phyloP scores from a whole-genome alignment of 2,113 vertebrate species.

The Alethe castanea region DNA sequence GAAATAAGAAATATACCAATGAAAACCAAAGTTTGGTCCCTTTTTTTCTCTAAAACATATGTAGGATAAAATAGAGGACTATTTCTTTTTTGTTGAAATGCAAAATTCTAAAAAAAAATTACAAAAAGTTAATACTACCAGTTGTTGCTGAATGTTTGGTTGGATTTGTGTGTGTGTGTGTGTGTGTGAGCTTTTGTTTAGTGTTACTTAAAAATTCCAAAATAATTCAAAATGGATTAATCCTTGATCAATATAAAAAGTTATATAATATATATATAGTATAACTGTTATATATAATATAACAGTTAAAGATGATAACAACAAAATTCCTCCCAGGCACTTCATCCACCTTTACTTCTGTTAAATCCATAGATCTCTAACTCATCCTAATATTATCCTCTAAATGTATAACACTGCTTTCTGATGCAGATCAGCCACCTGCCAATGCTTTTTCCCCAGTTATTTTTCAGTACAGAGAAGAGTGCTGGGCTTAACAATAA shows the following conservation, averaged over 20 bases:
- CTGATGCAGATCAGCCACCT: background rate
- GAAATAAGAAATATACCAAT: background rate
- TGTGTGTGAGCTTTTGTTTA: no score
- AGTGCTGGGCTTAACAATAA: background rate
- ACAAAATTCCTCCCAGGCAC: background rate
- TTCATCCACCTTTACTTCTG: background rate
- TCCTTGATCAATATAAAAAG: background rate
- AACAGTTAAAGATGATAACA: background rate
- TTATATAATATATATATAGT: no score
- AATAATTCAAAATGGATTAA: background rate
- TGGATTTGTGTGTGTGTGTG: background rate
- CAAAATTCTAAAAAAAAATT: background rate
- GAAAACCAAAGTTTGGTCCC: background rate
- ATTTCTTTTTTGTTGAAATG: background rate
- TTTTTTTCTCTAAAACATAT: background rate
- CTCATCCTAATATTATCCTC: background rate
- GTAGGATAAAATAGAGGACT: background rate
- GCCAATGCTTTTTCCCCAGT: background rate
- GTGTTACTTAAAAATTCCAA: background rate
- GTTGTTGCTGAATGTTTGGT: background rate
- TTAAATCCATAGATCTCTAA: background rate
- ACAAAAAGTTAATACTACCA: background rate
- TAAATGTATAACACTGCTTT: background rate
- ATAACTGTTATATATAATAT: no score
- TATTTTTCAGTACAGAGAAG: background rate